These are phyloP conservation scores for Momotus momota DNA, from an alignment of 2,797 vertebrate genomes.

Conservation along the genomic window DNA sequence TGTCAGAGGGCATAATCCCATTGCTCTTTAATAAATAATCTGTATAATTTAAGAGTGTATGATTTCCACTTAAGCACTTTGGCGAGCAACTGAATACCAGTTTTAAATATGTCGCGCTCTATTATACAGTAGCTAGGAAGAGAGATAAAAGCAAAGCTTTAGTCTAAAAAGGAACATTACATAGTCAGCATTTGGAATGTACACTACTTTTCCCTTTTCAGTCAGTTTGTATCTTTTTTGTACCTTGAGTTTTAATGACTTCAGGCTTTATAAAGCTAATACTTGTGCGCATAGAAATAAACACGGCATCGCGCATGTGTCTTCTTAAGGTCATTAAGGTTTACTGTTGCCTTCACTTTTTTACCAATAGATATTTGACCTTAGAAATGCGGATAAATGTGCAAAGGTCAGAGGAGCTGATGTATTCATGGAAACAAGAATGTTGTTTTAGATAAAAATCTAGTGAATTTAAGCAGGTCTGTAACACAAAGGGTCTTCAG, in stretches of 20 bases:
- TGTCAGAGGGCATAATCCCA: not conserved
- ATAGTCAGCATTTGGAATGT: not conserved
- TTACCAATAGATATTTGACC: conserved; percentile 41
- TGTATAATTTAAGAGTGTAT: not conserved
- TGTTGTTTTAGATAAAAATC: conserved; percentile 75
- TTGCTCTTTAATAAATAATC: conserved; percentile 23
- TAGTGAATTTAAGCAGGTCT: conserved; percentile 65
- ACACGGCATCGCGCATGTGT: not conserved
- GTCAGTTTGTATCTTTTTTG: not conserved
- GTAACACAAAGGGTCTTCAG: conserved; percentile 66
- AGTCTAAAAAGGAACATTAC: not conserved
- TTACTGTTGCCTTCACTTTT: conserved; percentile 57
- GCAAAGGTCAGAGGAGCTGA: conserved; percentile 60
- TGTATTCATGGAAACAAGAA: conserved; percentile 67
- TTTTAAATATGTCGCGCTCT: not conserved
- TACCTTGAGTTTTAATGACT: not conserved
- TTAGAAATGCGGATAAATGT: conserved; percentile 59
- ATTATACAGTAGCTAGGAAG: not conserved
- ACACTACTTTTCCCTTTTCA: not conserved
- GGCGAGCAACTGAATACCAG: not conserved
- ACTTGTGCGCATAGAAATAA: not conserved
- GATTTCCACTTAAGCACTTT: not conserved
- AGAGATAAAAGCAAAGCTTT: conserved; percentile 10
- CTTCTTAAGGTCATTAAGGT: conserved; percentile 26
- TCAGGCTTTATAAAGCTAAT: not conserved